phyloP scores from a whole-genome alignment of 2,888 invertebrate genomes.

The Nemoura dubitans region DNA sequence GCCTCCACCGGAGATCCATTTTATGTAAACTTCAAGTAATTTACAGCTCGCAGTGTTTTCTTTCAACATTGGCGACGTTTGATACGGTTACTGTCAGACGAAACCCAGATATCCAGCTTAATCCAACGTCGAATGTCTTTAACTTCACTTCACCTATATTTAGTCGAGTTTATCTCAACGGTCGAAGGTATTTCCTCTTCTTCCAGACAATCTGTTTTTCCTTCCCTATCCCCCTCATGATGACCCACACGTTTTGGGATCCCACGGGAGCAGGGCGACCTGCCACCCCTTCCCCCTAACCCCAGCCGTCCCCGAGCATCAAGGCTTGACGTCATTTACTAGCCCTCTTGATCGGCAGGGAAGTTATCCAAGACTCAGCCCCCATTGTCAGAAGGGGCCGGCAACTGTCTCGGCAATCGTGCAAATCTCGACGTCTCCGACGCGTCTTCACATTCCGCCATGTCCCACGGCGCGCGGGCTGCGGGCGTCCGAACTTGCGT shows the following conservation, averaged over 20 bases:
- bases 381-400: conserved; percentile 23
- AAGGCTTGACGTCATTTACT: conserved; percentile 42
- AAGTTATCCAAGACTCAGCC: conserved; percentile 39
- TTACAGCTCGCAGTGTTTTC: background rate
- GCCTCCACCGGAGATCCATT: background rate
- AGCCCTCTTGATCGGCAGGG: conserved; percentile 31
- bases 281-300: background rate
- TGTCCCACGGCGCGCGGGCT: background rate
- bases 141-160: conserved; percentile 37
- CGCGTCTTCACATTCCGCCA: background rate
- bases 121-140: background rate
- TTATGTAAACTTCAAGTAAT: background rate
- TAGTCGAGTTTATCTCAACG: conserved; percentile 34
- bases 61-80: background rate
- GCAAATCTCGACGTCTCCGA: conserved; percentile 25
- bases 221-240: conserved; percentile 35
- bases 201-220: conserved; percentile 43
- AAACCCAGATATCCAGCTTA: background rate
- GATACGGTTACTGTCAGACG: background rate
- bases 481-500: too few species aligned
- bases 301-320: conserved; percentile 3
- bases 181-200: conserved; percentile 34
- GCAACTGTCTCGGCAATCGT: conserved; percentile 29
- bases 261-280: conserved; percentile 29
- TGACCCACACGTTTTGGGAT: conserved; percentile 39